A percentile compares a stretch with the other conserved stretches of the same genome.
These are phyloP conservation scores for Tinea pellionella DNA, from an alignment of 2,888 invertebrate genomes.

Conservation along the genomic window DNA sequence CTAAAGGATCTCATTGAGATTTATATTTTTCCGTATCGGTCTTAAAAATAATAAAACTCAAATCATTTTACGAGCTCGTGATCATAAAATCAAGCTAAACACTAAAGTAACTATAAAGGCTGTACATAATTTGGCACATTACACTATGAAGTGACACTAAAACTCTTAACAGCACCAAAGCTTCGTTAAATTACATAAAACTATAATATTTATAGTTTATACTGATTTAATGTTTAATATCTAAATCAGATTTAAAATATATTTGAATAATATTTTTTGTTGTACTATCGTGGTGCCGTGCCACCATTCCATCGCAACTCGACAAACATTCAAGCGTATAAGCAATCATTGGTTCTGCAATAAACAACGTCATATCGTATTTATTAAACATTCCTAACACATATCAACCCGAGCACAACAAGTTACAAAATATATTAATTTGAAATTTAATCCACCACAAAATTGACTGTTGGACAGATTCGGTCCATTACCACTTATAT, in stretches of 20 bases:
- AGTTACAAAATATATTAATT: constrained; percentile 1
- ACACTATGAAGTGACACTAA: background rate
- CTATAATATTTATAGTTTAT: background rate
- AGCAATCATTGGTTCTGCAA: background rate
- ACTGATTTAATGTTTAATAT: background rate
- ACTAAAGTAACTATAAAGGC: background rate
- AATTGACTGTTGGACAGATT: constrained; percentile 21
- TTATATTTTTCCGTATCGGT: background rate
- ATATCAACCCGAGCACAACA: background rate
- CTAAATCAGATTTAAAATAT: too few relatives aligned
- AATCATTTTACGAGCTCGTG: background rate
- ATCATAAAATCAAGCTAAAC: constrained; percentile 6
- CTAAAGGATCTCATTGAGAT: too few relatives aligned
- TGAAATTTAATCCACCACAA: constrained; percentile 20
- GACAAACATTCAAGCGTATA: too few relatives aligned
- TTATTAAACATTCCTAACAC: background rate
- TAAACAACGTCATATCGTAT: background rate
- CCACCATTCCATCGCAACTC: too few relatives aligned
- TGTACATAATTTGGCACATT: background rate
- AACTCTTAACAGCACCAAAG: background rate
- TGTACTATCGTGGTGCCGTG: too few relatives aligned
- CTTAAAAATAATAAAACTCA: background rate
- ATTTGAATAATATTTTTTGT: too few relatives aligned
- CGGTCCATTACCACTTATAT: constrained; percentile 18
- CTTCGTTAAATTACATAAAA: background rate